A percentile compares a stretch with the other conserved stretches of the same genome.
Evolutionary conservation across 2,113 vertebrate genomes (phyloP).

Genomic region (Gasterosteus nipponicus): DNA sequence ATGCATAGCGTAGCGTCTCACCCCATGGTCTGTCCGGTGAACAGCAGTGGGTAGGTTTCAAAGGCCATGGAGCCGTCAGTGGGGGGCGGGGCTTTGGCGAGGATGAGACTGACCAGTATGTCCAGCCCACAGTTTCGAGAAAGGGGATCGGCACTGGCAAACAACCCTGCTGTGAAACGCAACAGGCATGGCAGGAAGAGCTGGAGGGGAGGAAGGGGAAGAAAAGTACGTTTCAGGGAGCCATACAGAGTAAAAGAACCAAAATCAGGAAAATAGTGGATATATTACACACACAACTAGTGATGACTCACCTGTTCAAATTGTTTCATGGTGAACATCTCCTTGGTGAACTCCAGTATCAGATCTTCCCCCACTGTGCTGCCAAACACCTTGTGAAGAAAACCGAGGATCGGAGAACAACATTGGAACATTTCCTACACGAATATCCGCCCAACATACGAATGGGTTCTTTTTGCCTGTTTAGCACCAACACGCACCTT

Average conservation of each 20-base stretch:
- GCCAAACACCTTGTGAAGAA: slow-evolving; percentile 82
- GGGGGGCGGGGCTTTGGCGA: slow-evolving; percentile 92
- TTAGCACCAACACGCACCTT: slow-evolving; percentile 76
- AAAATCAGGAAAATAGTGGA: background rate
- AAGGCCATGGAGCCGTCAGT: slow-evolving; percentile 91
- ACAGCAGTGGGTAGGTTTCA: slow-evolving; percentile 93
- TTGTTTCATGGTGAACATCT: slow-evolving; percentile 90
- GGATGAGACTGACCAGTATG: slow-evolving; percentile 87
- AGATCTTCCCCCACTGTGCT: slow-evolving; percentile 82
- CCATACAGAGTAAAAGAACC: background rate
- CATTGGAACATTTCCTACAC: background rate
- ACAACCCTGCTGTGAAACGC: slow-evolving; percentile 82
- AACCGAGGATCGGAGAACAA: background rate
- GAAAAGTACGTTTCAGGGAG: background rate
- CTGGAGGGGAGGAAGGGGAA: slow-evolving; percentile 64
- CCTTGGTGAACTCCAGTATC: slow-evolving; percentile 88
- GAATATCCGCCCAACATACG: background rate
- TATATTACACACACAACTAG: no score
- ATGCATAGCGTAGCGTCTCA: slow-evolving; percentile 62
- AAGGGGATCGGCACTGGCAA: slow-evolving; percentile 72
- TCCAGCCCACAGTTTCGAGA: slow-evolving; percentile 81
- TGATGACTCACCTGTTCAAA: slow-evolving; percentile 89
- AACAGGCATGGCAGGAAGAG: slow-evolving; percentile 90
- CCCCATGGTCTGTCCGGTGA: slow-evolving; percentile 80
- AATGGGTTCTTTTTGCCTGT: background rate